Conservation (phyloP, 2,888 invertebrate genomes). For the Hypena proboscidalis region DNA sequence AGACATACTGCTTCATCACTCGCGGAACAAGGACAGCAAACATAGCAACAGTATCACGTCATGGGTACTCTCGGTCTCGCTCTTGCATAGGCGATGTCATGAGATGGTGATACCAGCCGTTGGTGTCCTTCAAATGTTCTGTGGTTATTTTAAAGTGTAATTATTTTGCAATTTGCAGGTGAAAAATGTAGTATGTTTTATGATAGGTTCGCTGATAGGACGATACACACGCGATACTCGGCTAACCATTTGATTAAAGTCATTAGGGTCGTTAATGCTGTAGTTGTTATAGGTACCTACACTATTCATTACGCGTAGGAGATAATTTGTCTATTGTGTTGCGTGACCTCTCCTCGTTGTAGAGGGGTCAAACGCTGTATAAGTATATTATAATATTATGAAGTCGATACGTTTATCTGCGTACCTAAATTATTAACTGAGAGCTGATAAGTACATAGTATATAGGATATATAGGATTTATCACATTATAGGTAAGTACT, state of each 20-base stretch:
- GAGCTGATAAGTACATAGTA: no score
- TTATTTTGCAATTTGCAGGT: slow-evolving; percentile 20
- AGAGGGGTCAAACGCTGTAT: neutral
- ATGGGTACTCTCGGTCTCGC: slow-evolving; percentile 1
- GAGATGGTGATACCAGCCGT: slow-evolving; percentile 8
- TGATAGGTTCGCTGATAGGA: slow-evolving; percentile 9
- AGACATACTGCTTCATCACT: neutral
- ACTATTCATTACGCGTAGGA: neutral
- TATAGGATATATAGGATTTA: no score
- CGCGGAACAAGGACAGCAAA: slow-evolving; percentile 12
- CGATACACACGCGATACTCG: slow-evolving; percentile 5
- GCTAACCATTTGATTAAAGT: slow-evolving; percentile 5
- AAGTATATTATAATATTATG: no score
- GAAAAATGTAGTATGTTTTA: slow-evolving; percentile 11
- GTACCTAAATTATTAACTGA: no score
- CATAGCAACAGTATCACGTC: slow-evolving; percentile 24
- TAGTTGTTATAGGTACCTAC: no score
- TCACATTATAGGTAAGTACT: no score
- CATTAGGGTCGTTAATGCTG: neutral
- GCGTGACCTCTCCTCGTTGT: neutral
- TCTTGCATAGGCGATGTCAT: neutral
- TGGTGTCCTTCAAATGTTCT: slow-evolving; percentile 18
- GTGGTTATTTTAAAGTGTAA: slow-evolving; percentile 16
- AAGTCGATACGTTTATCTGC: no score
- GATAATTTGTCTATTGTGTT: neutral